A percentile compares a stretch with the other conserved stretches of the same genome.
Evolutionary conservation across 2,797 vertebrate species (phyloP).

Genomic region (Eutrigla gurnardus): DNA sequence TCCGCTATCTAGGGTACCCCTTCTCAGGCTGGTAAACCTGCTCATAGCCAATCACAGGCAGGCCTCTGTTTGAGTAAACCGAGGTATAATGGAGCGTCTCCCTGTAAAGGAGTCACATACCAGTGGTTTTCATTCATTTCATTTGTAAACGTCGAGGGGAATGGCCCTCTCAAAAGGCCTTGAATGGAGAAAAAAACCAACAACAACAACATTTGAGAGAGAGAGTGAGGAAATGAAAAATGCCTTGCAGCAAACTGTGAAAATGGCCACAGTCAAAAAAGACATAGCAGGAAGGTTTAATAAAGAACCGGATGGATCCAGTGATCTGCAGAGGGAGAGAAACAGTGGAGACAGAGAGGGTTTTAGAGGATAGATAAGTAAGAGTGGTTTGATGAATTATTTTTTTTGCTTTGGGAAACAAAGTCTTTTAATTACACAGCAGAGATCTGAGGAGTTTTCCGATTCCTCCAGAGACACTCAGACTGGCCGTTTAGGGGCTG

Average conservation of each 20-base stretch:
- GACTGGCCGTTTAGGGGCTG: constrained; percentile 58
- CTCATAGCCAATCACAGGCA: constrained; percentile 66
- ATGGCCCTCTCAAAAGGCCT: constrained; percentile 67
- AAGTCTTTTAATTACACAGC: constrained; percentile 59
- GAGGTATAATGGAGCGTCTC: constrained; percentile 75
- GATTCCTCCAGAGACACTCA: constrained; percentile 54
- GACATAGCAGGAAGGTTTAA: constrained; percentile 45
- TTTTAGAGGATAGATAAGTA: constrained; percentile 28
- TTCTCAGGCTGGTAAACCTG: constrained; percentile 55
- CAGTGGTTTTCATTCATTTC: constrained; percentile 77
- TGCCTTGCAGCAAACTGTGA: constrained; percentile 57
- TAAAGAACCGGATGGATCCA: constrained; percentile 54
- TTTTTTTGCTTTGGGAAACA: constrained; percentile 54
- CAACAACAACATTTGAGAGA: constrained; percentile 14
- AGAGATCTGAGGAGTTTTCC: constrained; percentile 56
- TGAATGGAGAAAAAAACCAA: constrained; percentile 43
- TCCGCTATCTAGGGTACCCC: constrained; percentile 72
- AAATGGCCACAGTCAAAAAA: constrained; percentile 64
- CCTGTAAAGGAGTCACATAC: constrained; percentile 70
- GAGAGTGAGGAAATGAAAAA: constrained; percentile 56
- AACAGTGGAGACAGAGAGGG: constrained; percentile 19
- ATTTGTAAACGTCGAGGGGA: constrained; percentile 71
- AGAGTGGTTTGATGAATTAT: constrained; percentile 60
- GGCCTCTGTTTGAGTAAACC: constrained; percentile 72
- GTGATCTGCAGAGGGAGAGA: constrained; percentile 36